Evolutionary conservation across 2,797 vertebrate genomes (phyloP), one percentile per base, ranked within the genome.

Genomic region (Esox lucius): DNA sequence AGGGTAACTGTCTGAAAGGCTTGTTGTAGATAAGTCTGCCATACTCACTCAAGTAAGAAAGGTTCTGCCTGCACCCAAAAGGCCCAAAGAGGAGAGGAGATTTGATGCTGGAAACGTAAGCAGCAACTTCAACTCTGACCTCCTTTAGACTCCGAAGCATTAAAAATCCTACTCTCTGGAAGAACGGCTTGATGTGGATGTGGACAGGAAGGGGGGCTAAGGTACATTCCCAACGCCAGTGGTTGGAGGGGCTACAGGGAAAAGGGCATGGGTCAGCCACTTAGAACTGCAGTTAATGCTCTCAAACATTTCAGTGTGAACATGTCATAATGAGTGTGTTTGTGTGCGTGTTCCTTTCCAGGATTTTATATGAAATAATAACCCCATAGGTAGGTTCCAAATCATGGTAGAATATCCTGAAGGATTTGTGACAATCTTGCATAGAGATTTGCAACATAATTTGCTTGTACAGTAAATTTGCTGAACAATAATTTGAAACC

Each of bases 301-400:
- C 79, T 91, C 76, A 90, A 91, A 93, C 72, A 90, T 88, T 87
- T 74, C n/a, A n/a, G n/a, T n/a, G n/a, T n/a, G n/a, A 90, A 76
- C 65, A 70, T 26, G 61, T 48, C 51, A 12, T 26, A 53, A 35
- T 46, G 26, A 28, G n/a, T 67, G 61, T 56, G 39, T 65, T 19
- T 22, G 53, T 62, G 53, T n/a, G n/a, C n/a, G n/a, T n/a, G n/a
- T n/a, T n/a, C n/a, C n/a, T n/a, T n/a, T n/a, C n/a, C n/a, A n/a
- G n/a, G n/a, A n/a, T n/a, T n/a, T n/a, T n/a, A n/a, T n/a, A n/a
- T n/a, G n/a, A n/a, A n/a, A n/a, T n/a, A n/a, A n/a, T n/a, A n/a
- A n/a, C n/a, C n/a, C n/a, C n/a, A n/a, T n/a, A n/a, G n/a, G n/a
- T n/a, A n/a, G n/a, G n/a, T n/a, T n/a, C n/a, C n/a, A n/a, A n/a